Percentiles rank a stretch among this genome's conserved stretches.
phyloP scores from a whole-genome alignment of 53 echinoderm and acorn worm genomes.

The Stichopus horrens region DNA sequence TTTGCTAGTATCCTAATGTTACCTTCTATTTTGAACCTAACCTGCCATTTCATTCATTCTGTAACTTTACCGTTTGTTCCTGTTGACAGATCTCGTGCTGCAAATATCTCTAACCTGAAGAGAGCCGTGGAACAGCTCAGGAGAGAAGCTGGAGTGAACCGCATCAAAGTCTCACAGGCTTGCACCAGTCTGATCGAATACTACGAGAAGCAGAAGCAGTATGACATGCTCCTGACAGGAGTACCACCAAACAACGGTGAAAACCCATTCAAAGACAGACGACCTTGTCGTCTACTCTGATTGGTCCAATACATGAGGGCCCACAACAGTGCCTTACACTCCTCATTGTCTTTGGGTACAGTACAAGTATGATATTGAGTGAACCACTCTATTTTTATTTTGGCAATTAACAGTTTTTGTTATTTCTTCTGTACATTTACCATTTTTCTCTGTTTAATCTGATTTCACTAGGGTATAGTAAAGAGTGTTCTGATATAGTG shows the following conservation, averaged over 20 bases:
- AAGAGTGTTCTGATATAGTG: no score
- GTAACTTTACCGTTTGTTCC: no score
- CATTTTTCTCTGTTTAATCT: no score
- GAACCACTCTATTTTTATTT: neutral
- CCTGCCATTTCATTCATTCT: no score
- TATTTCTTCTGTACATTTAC: neutral
- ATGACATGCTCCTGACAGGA: slow-evolving; percentile 91
- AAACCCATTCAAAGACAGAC: slow-evolving; percentile 89
- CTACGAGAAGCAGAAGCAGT: slow-evolving; percentile 82
- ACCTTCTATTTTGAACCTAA: no score
- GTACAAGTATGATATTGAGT: neutral
- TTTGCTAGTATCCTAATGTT: no score
- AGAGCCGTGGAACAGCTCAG: slow-evolving; percentile 84
- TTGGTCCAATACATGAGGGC: neutral
- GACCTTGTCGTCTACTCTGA: slow-evolving; percentile 81
- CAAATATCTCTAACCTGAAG: slow-evolving; percentile 67
- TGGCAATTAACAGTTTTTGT: no score
- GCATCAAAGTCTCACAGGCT: slow-evolving; percentile 81
- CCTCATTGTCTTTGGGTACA: neutral
- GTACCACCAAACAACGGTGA: slow-evolving; percentile 73
- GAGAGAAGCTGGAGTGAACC: slow-evolving; percentile 78
- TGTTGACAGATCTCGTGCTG: slow-evolving; percentile 18
- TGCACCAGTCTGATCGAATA: slow-evolving; percentile 74
- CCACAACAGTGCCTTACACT: neutral
- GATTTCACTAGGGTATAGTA: no score